A percentile compares a stretch with the other conserved stretches of the same genome.
Evolutionary conservation across 2,797 vertebrate species (phyloP).

Genomic region (Dallia pectoralis): DNA sequence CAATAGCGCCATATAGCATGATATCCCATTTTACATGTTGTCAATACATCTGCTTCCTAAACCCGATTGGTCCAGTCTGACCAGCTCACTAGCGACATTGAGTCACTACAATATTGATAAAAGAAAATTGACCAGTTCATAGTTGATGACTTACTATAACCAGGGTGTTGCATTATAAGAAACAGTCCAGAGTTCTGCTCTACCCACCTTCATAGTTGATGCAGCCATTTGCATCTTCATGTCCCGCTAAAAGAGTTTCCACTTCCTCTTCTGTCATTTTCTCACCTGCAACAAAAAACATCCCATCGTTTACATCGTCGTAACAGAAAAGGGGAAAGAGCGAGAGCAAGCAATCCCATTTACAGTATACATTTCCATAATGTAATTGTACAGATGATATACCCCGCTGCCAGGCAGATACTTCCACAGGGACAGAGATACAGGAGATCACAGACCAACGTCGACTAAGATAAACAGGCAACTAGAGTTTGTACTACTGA

Average conservation of each 20-base stretch:
- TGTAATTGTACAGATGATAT: not conserved
- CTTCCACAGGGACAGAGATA: not conserved
- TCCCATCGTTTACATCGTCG: not conserved
- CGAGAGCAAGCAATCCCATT: not conserved
- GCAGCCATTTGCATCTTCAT: constrained; percentile 89
- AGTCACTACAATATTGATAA: no score
- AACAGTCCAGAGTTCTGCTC: not conserved
- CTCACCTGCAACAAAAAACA: constrained; percentile 71
- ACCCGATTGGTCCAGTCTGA: no score
- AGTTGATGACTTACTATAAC: no score
- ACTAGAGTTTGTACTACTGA: no score
- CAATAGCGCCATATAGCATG: no score
- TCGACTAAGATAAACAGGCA: no score
- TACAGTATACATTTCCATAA: not conserved
- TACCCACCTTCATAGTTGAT: constrained; percentile 90
- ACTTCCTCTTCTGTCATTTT: constrained; percentile 93
- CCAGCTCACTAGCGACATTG: no score
- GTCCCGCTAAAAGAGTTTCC: constrained; percentile 84
- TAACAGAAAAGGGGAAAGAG: not conserved
- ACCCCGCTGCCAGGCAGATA: not conserved
- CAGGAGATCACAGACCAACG: no score
- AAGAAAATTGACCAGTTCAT: no score
- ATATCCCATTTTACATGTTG: no score
- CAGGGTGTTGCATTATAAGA: not conserved
- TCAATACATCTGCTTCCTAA: no score